Evolutionary conservation across 2,797 vertebrate genomes (phyloP), one percentile per base, ranked within the genome.

Genomic region (Halcyon chelicuti): DNA sequence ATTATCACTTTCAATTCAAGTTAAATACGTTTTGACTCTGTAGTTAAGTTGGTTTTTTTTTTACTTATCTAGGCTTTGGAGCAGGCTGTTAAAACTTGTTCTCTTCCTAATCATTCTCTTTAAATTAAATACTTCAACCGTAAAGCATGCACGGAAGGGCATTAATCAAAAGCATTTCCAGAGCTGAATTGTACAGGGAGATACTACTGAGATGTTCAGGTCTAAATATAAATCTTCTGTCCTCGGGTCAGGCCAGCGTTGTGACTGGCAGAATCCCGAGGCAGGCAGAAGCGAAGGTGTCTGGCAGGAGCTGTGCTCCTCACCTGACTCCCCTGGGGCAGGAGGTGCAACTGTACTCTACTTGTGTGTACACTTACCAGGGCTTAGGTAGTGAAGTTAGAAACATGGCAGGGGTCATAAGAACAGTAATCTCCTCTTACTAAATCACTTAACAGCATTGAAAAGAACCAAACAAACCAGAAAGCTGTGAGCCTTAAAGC

Each of bases 381-480:
- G 25, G 39, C 42, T n/a, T 33, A 22, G 21, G 8, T 23, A 26
- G 18, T 57, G 14, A 42, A 74, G 55, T 35, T 52, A 37, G 8
- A 35, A 23, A 33, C 4, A 0, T 7, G 17, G 25, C 25, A 33
- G 23, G 25, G 33, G 20, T 55, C 46, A 1, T 28, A 31, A 54
- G 49, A 81, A 7, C 15, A n/a, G 57, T 10, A 71, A 22, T 31
- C 33, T 9, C 54, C 52, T 79, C 25, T 35, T 52, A n/a, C 40
- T 66, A 66, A 14, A 68, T 28, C 7, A 1, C 13, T 16, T 25
- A 21, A 47, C 28, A 51, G 51, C 73, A 55, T 0, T 49, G 31
- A 7, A 37, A 67, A 86, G 54, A 46, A 46, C 21, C 21, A 0
- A 63, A 5, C 0, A 0, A 47, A 5, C 0, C 31, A 37, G 35